Evolutionary conservation across 2,797 vertebrate species (phyloP).

Genomic region (Rhinichthys osculus): DNA sequence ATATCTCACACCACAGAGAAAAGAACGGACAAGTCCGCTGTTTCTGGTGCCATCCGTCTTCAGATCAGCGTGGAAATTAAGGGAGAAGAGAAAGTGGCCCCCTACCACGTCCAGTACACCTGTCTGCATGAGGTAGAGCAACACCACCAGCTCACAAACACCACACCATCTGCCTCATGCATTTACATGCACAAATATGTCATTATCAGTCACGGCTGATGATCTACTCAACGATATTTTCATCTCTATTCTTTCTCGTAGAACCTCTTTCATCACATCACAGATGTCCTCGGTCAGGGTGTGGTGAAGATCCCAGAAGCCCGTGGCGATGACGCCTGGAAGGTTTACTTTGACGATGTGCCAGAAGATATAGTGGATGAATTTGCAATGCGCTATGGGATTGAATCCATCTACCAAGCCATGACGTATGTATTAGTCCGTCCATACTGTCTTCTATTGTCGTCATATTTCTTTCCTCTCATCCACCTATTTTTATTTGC

Average conservation of each 20-base stretch:
- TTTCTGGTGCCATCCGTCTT: slow-evolving; percentile 96
- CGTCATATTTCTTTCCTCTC: background rate
- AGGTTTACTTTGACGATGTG: slow-evolving; percentile 97
- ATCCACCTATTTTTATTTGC: background rate
- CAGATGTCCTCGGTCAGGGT: slow-evolving; percentile 90
- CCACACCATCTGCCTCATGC: background rate
- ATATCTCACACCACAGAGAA: slow-evolving; percentile 83
- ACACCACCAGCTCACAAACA: background rate
- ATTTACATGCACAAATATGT: background rate
- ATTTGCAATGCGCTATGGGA: slow-evolving; percentile 98
- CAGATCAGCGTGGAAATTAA: slow-evolving; percentile 99
- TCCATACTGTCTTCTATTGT: background rate
- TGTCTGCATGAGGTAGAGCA: slow-evolving; percentile 92
- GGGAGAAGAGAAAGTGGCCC: slow-evolving; percentile 97
- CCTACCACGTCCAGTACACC: slow-evolving; percentile 96
- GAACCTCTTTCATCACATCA: slow-evolving; percentile 97
- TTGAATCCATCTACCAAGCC: slow-evolving; percentile 98
- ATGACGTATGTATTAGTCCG: slow-evolving; percentile 89
- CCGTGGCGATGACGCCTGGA: slow-evolving; percentile 95
- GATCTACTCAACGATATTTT: background rate
- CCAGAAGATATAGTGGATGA: slow-evolving; percentile 97
- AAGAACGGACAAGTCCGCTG: slow-evolving; percentile 96
- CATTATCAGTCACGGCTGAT: background rate
- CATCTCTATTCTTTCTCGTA: slow-evolving; percentile 67
- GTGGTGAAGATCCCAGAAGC: slow-evolving; percentile 92